Evolutionary conservation across 2,888 invertebrate genomes (phyloP).

Genomic region (Cephus pygmeus): DNA sequence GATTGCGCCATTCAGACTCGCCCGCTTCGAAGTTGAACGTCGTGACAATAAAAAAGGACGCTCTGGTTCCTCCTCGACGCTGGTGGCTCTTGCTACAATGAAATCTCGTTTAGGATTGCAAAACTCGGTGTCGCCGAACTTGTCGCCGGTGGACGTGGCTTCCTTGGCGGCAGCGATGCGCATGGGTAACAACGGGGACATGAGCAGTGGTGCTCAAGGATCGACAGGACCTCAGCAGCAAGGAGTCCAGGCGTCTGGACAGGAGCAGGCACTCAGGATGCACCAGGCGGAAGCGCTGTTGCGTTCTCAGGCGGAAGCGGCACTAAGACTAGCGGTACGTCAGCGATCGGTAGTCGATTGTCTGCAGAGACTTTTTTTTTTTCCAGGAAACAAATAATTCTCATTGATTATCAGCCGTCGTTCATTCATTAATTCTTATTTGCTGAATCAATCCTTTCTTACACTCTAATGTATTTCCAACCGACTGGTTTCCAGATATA

Average conservation of each 20-base stretch:
- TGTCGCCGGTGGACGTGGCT: slow-evolving; percentile 63
- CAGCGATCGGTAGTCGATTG: neutral
- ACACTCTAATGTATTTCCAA: neutral
- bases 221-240: slow-evolving; percentile 60
- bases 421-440: neutral
- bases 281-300: slow-evolving; percentile 83
- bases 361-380: slow-evolving; percentile 39
- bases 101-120: slow-evolving; percentile 47
- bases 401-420: slow-evolving; percentile 46
- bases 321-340: slow-evolving; percentile 80
- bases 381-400: neutral
- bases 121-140: slow-evolving; percentile 63
- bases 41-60: neutral
- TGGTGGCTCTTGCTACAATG: neutral
- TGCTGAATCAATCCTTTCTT: neutral
- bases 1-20: slow-evolving; percentile 42
- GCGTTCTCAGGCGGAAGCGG: slow-evolving; percentile 87
- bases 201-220: slow-evolving; percentile 59
- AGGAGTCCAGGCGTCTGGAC: slow-evolving; percentile 57
- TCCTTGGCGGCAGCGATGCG: slow-evolving; percentile 63
- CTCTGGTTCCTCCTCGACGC: neutral
- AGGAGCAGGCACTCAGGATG: slow-evolving; percentile 73
- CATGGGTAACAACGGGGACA: slow-evolving; percentile 67
- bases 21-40: neutral
- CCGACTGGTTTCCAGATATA: neutral